Conservation (phyloP, 1,140 invertebrate genomes). For the Neodiprion lecontei region DNA sequence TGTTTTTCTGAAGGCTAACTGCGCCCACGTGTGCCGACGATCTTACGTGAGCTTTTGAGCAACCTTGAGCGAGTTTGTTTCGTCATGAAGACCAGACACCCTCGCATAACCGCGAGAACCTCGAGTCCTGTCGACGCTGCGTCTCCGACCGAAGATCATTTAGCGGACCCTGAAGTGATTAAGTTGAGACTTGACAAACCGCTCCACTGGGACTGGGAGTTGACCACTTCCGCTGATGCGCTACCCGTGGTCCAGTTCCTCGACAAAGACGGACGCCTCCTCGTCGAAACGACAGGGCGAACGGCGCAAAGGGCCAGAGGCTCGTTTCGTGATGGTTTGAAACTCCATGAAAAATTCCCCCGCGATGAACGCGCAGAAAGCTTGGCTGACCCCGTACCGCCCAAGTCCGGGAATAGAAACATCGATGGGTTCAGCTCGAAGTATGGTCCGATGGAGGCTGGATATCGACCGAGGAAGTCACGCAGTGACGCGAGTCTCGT, state of each 20-base stretch:
- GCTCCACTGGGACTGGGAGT: constrained; percentile 51
- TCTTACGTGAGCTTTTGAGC: neutral
- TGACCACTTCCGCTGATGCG: constrained; percentile 50
- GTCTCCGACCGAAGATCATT: constrained; percentile 13
- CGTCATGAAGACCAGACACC: constrained; percentile 40
- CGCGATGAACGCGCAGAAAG: neutral
- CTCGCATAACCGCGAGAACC: constrained; percentile 41
- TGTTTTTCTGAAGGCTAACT: no score
- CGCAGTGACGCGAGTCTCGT: constrained; percentile 42
- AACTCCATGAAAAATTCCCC: constrained; percentile 42
- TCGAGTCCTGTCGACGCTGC: constrained; percentile 22
- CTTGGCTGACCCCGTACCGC: neutral
- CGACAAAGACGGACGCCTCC: constrained; percentile 48
- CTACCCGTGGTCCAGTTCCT: constrained; percentile 51
- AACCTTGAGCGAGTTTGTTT: neutral
- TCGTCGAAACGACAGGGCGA: constrained; percentile 51
- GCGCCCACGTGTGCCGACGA: neutral
- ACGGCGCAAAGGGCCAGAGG: constrained; percentile 52
- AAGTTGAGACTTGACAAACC: constrained; percentile 50
- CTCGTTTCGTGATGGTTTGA: constrained; percentile 47
- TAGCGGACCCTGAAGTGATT: constrained; percentile 41
- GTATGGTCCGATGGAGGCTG: constrained; percentile 34
- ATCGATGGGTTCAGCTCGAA: constrained; percentile 50
- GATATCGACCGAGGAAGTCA: constrained; percentile 44
- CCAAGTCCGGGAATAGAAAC: constrained; percentile 40